Conservation (phyloP, 2,797 vertebrate species). For the Chiroxiphia lanceolata region DNA sequence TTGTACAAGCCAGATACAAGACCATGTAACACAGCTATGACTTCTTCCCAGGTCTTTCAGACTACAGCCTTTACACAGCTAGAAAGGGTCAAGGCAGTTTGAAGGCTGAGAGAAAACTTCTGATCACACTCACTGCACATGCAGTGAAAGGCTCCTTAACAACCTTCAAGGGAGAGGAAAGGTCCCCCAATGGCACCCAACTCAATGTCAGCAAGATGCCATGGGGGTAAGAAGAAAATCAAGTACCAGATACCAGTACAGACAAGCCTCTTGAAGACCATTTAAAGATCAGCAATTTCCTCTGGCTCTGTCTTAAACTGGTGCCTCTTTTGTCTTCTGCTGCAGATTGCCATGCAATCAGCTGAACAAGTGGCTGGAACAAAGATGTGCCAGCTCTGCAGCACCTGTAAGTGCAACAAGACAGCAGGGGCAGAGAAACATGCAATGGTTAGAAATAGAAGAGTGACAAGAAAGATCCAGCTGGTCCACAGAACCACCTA, state of each 20-base stretch:
- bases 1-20: background rate
- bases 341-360: background rate
- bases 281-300: background rate
- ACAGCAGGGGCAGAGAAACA: background rate
- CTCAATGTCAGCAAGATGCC: background rate
- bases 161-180: background rate
- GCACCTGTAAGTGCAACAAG: background rate
- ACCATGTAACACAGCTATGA: fast-evolving
- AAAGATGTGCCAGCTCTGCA: background rate
- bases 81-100: background rate
- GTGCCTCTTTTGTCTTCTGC: background rate
- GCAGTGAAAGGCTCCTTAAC: background rate
- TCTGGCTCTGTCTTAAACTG: background rate
- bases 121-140: background rate
- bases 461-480: background rate
- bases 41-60: background rate
- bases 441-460: background rate
- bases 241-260: background rate
- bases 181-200: background rate
- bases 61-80: background rate
- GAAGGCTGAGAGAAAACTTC: background rate
- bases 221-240: fast-evolving
- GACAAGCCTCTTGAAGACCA: background rate
- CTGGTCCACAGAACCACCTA: background rate
- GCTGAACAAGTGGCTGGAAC: background rate